Evolutionary conservation across 1,140 invertebrate genomes (phyloP).

Genomic region (Rhizoglyphus robini): DNA sequence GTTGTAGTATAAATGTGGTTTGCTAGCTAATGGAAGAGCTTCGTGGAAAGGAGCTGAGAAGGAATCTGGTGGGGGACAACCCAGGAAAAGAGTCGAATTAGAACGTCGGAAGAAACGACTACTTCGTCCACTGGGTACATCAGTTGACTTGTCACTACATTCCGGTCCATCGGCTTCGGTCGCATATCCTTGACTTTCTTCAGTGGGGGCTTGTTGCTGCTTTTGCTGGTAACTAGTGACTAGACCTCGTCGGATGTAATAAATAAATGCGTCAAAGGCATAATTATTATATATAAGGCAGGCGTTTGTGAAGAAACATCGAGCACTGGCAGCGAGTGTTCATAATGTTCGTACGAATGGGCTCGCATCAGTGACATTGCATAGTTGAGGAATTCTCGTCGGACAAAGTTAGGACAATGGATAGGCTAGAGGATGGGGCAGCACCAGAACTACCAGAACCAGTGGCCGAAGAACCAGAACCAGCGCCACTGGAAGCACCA

Average conservation of each 20-base stretch:
- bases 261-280: slow-evolving; percentile 90
- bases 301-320: slow-evolving; percentile 84
- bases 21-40: slow-evolving; percentile 84
- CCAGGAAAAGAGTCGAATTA: slow-evolving; percentile 85
- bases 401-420: slow-evolving; percentile 38
- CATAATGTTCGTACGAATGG: slow-evolving; percentile 87
- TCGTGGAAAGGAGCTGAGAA: slow-evolving; percentile 72
- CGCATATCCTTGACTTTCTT: slow-evolving; percentile 27
- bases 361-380: slow-evolving; percentile 87
- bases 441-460: not conserved
- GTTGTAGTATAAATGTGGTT: slow-evolving; percentile 89
- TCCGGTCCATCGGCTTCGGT: slow-evolving; percentile 47
- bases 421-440: not conserved
- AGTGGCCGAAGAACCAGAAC: not conserved
- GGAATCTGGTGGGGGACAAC: slow-evolving; percentile 86
- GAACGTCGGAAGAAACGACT: slow-evolving; percentile 84
- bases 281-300: slow-evolving; percentile 92
- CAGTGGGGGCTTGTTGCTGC: too few species aligned
- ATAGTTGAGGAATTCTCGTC: slow-evolving; percentile 88
- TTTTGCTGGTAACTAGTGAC: slow-evolving; percentile 33
- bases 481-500: not conserved
- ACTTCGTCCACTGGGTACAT: too few species aligned
- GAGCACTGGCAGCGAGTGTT: slow-evolving; percentile 79
- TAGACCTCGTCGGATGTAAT: slow-evolving; percentile 72
- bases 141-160: slow-evolving; percentile 53